Base-by-base conservation (phyloP, 2,113 vertebrate genomes). In the Thinocorus orbignyianus region DNA sequence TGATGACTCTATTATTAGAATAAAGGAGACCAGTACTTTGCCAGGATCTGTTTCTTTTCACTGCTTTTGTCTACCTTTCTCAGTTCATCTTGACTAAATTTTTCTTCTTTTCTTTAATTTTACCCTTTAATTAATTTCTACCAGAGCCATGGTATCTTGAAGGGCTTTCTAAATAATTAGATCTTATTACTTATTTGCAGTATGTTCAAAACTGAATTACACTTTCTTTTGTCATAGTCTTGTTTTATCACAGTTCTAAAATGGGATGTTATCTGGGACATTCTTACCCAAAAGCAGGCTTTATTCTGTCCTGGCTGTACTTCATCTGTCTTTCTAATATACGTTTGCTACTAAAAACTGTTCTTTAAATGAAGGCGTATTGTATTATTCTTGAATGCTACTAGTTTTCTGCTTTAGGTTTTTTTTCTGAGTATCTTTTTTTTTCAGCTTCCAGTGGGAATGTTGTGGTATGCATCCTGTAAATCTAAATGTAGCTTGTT, bases 1-100 rank as follows among this genome's bases (percentile, higher is more conserved):
- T 94, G 72, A 92, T 94, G 82, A 94, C 61, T 78, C 81, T 94
- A 61, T 92, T 96, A 68, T 84, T 93, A 94, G 90, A 93, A 79
- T 61, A n/a, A 83, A 90, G 44, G 42, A 91, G 71, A 85, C 70
- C 57, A 57, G 19, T 83, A 60, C 41, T 78, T 96, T 81, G 33
- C 39, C n/a, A 48, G 12, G 17, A 16, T 91, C 35, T 74, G 24
- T 64, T 92, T 88, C 44, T 83, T 96, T 92, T 81, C 9, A 24
- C 7, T 79, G 18, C 24, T 89, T 92, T 93, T 90, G 20, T 85
- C 30, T 81, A 14, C 76, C 28, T 79, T 74, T 69, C 23, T 71
- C 13, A 20, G 24, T 37, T 90, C 24, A 61, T 90, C 44, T 80
- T 80, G 12, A 61, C 35, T 37, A 71, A 70, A 6, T 54, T 86